Evolutionary conservation across 2,888 invertebrate genomes (phyloP), one percentile per base, ranked within the genome.

Genomic region (Drosophila basisetae): DNA sequence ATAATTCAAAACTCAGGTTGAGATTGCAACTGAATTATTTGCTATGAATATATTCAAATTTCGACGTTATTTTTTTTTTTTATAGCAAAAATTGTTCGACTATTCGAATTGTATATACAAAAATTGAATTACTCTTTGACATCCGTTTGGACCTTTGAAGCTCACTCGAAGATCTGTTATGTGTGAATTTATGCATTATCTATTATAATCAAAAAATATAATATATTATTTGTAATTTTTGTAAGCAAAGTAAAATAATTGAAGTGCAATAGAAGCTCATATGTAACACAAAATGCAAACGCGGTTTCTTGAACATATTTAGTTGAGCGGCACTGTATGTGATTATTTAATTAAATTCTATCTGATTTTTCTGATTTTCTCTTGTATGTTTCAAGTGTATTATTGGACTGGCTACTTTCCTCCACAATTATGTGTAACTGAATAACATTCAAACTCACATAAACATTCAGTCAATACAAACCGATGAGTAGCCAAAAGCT

Each of bases 1-100:
- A 16, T 80, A 76, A 73, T 52, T 56, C 54, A 50, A 71, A 67
- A 81, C 89, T 90, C 90, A 90, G 90, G 85, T 90, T 85, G 85
- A 90, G 89, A 89, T 78, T 89, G 89, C 82, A 88, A 78, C 73
- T 88, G 69, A 85, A 89, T 83, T 80, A 74, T 81, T 83, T 75
- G 84, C 89, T 89, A 84, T 87, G 73, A 84, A 79, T 68, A 74
- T 83, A 83, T 75, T 68, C 22, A 11, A 68, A 68, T 70, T 68
- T 80, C 43, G 47, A 69, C 30, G 55, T 56, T 43, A 59, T 50
- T 63, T 54, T 53, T 54, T 49, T 49, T 55, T 33, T 31, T 49
- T 52, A 54, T 35, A 33, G 35, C 69, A 30, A 41, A 37, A 49
- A n/a, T 66, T 55, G 53, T 53, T 58, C 50, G 13, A 59, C 43